Evolutionary conservation across 2,113 vertebrate species (phyloP).

Genomic region (Strix uralensis): DNA sequence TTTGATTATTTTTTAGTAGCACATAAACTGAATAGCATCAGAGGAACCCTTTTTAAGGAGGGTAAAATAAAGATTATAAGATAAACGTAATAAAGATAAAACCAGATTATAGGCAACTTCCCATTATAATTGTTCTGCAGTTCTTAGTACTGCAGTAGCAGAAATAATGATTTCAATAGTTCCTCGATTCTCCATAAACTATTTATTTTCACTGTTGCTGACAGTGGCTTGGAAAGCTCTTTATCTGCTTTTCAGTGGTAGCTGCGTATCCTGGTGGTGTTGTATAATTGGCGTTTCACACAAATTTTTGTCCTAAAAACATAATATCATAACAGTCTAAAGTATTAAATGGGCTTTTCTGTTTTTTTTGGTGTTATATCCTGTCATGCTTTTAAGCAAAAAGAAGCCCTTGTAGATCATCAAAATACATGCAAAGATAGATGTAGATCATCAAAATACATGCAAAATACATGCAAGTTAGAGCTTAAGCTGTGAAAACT

Average conservation of each 20-base stretch:
- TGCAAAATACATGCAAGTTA: neutral
- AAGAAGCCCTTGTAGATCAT: neutral
- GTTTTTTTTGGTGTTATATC: neutral
- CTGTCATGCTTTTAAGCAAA: neutral
- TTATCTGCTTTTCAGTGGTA: neutral
- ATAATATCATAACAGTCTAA: neutral
- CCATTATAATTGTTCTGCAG: neutral
- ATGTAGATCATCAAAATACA: neutral
- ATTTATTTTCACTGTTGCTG: neutral
- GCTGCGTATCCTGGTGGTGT: neutral
- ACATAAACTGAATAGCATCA: neutral
- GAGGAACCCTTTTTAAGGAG: neutral
- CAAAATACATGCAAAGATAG: neutral
- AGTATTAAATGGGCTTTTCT: neutral
- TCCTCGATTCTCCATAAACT: neutral
- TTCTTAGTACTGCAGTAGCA: neutral
- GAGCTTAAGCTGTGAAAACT: neutral
- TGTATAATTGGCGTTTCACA: neutral
- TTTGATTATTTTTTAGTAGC: neutral
- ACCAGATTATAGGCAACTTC: neutral
- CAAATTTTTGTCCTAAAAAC: neutral
- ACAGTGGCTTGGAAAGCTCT: neutral
- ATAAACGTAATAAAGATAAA: constrained; percentile 12
- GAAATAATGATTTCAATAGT: neutral
- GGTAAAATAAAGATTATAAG: neutral